These are phyloP conservation scores for Dicerorhinus sumatrensis DNA, from an alignment of 2,113 vertebrate species.

Conservation along the genomic window DNA sequence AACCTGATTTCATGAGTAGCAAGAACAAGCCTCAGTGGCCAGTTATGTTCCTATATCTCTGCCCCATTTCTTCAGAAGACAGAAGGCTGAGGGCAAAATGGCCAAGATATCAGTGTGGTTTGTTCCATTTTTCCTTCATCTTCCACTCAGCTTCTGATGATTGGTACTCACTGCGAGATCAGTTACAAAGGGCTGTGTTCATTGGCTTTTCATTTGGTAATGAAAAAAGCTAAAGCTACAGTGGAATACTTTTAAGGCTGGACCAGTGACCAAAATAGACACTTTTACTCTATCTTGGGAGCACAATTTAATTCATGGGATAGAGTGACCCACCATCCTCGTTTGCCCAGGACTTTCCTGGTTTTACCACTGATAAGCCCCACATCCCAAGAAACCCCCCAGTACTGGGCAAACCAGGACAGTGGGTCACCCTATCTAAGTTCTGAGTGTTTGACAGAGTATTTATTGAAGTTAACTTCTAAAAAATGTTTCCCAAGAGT, in stretches of 20 bases:
- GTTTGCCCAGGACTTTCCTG: not conserved
- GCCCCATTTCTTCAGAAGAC: not conserved
- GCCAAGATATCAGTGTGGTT: not conserved
- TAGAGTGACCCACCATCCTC: not conserved
- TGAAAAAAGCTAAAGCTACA: not conserved
- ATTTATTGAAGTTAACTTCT: conserved; percentile 41
- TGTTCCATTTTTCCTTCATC: not conserved
- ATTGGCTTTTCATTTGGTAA: not conserved
- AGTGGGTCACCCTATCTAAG: not conserved
- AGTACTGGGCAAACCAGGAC: not conserved
- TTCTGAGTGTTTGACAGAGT: conserved; percentile 17
- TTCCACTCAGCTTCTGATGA: not conserved
- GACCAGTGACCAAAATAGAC: not conserved
- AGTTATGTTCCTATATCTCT: not conserved
- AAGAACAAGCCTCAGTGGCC: not conserved
- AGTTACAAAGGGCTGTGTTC: not conserved
- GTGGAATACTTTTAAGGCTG: not conserved
- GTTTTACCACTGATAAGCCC: not conserved
- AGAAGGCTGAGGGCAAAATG: not conserved
- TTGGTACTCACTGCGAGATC: not conserved
- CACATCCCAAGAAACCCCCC: not conserved
- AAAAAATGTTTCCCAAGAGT: conserved; percentile 28
- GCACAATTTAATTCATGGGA: not conserved
- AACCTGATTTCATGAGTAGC: not conserved
- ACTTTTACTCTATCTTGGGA: not conserved